phyloP scores from a whole-genome alignment of 2,797 vertebrate genomes.

The Telmatherina bonti region DNA sequence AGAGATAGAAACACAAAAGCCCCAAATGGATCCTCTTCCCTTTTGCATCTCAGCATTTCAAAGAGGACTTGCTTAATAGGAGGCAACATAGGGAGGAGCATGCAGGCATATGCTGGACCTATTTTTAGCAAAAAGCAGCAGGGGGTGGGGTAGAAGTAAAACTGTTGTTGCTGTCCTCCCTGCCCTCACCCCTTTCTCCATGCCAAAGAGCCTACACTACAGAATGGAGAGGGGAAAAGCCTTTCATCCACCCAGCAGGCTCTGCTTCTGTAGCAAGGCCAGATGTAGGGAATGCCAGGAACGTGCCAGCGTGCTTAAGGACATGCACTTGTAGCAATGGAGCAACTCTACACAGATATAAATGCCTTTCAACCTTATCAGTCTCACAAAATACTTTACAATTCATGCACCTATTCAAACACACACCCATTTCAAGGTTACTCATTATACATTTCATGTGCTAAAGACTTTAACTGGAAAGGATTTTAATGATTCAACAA shows the following conservation, averaged over 20 bases:
- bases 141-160: constrained; percentile 56
- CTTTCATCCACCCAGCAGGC: constrained; percentile 54
- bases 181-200: constrained; percentile 52
- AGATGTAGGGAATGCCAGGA: constrained; percentile 63
- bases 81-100: constrained; percentile 69
- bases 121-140: constrained; percentile 71
- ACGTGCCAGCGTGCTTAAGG: constrained; percentile 50
- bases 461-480: background rate
- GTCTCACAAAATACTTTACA: background rate
- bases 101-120: constrained; percentile 66
- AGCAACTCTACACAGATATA: constrained; percentile 21
- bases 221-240: constrained; percentile 27
- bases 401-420: background rate
- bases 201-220: constrained; percentile 50
- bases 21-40: constrained; percentile 63
- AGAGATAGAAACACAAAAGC: constrained; percentile 58
- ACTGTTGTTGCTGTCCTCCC: constrained; percentile 61
- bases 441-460: background rate
- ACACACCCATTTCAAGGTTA: background rate
- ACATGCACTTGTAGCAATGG: constrained; percentile 37
- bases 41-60: constrained; percentile 66
- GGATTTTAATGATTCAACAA: background rate
- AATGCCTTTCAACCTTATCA: background rate
- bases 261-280: constrained; percentile 53
- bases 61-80: constrained; percentile 73